These are phyloP conservation scores for Catharus bicknelli DNA, from an alignment of 2,113 vertebrate genomes.

Conservation along the genomic window DNA sequence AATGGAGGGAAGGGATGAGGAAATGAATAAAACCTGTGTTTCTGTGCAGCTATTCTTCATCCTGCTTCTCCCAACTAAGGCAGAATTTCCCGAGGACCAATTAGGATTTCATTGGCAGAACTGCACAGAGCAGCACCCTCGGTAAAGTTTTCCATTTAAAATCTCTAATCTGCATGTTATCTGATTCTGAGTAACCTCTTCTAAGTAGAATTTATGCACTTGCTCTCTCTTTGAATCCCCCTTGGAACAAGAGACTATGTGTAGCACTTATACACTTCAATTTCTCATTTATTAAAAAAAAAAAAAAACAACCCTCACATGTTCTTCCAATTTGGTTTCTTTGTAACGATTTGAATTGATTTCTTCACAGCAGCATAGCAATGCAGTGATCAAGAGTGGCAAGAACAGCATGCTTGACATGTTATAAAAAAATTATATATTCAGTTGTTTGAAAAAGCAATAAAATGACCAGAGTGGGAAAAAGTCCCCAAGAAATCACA, in stretches of 20 bases:
- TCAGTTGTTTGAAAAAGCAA: not conserved
- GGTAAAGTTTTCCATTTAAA: not conserved
- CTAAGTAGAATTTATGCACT: conserved; percentile 8
- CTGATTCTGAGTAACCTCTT: conserved; percentile 8
- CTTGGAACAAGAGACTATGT: not conserved
- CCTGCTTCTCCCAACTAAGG: not conserved
- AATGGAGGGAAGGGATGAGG: not conserved
- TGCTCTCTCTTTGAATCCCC: not conserved
- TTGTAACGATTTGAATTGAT: not conserved
- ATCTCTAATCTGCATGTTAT: conserved; percentile 10
- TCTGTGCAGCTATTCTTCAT: not conserved
- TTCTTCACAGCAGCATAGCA: not conserved
- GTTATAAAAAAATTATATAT: not conserved
- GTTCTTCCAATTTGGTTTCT: not conserved
- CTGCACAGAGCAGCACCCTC: not conserved
- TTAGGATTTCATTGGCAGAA: conserved; percentile 1
- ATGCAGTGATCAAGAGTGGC: not conserved
- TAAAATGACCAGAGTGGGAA: not conserved
- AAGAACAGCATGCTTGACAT: not conserved
- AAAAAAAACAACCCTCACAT: not conserved
- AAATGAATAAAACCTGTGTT: not conserved
- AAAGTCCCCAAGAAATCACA: not conserved
- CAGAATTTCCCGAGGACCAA: not conserved
- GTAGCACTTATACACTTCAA: not conserved
- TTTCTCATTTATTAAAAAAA: not conserved